phyloP scores from a whole-genome alignment of 2,797 vertebrate genomes.

The Enteromius anoplus region DNA sequence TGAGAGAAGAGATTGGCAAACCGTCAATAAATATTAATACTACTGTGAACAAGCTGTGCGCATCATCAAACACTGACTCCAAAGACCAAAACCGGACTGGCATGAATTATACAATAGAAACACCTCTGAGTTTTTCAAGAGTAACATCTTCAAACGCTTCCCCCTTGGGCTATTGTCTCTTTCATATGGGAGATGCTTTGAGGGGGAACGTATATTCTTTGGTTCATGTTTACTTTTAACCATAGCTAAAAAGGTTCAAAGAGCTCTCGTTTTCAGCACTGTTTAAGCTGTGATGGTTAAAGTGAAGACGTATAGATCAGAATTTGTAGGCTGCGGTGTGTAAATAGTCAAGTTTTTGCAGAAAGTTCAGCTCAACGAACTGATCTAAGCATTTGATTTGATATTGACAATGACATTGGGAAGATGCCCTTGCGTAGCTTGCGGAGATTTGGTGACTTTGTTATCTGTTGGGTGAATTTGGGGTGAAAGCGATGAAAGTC shows the following conservation, averaged over 20 bases:
- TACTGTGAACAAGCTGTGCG: conserved; percentile 42
- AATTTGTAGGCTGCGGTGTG: neutral
- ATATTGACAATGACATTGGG: conserved; percentile 18
- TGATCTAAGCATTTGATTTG: conserved; percentile 6
- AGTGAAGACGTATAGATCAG: conserved; percentile 1
- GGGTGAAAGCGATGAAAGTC: conserved; percentile 17
- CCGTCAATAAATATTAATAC: conserved; percentile 57
- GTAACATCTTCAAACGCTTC: conserved; percentile 55
- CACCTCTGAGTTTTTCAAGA: conserved; percentile 52
- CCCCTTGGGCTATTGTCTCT: conserved; percentile 50
- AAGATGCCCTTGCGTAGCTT: conserved; percentile 8
- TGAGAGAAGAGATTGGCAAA: conserved; percentile 51
- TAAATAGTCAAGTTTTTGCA: neutral
- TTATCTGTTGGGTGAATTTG: conserved; percentile 27
- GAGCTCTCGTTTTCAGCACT: neutral
- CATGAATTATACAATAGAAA: conserved; percentile 62
- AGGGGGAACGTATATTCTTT: conserved; percentile 44
- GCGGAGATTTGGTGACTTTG: neutral
- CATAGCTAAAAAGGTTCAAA: conserved; percentile 45
- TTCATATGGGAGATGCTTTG: conserved; percentile 43
- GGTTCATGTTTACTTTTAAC: conserved; percentile 36
- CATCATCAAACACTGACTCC: conserved; percentile 58
- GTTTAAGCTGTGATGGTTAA: conserved; percentile 18
- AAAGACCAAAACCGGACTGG: conserved; percentile 45
- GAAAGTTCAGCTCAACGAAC: conserved; percentile 1